Conservation (phyloP, 2,888 invertebrate genomes). For the Acrobasis consociella region DNA sequence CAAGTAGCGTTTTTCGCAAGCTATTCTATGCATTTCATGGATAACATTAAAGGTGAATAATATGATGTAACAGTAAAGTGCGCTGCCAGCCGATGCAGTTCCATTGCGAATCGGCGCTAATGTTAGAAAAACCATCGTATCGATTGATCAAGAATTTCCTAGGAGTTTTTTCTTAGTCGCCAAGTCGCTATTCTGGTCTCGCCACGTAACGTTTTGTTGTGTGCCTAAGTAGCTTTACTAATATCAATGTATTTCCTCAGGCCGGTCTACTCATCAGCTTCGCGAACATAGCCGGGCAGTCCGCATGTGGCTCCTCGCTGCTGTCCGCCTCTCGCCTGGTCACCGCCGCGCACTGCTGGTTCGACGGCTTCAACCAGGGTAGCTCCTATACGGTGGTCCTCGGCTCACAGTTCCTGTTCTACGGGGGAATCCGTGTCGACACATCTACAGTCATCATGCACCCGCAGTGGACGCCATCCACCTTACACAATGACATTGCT, state of each 20-base stretch:
- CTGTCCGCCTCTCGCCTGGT: conserved; percentile 46
- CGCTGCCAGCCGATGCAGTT: too few relatives aligned
- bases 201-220: not conserved
- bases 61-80: too few relatives aligned
- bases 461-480: conserved; percentile 43
- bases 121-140: too few relatives aligned
- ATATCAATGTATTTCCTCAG: conserved; percentile 34
- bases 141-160: too few relatives aligned
- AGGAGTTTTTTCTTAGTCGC: too few relatives aligned
- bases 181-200: too few relatives aligned
- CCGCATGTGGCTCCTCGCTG: conserved; percentile 57
- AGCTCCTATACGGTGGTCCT: conserved; percentile 51
- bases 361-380: conserved; percentile 49
- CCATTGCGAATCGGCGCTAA: too few relatives aligned
- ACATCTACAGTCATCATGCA: conserved; percentile 50
- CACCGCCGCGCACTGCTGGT: conserved; percentile 68
- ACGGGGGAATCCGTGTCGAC: conserved; percentile 50
- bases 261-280: conserved; percentile 56
- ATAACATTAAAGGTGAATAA: too few relatives aligned
- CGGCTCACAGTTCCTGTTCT: conserved; percentile 51
- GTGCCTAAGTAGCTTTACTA: not conserved
- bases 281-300: conserved; percentile 40
- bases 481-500: conserved; percentile 54
- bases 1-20: too few relatives aligned
- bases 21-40: too few relatives aligned